These are phyloP conservation scores for Xenotilapia flavipinnis DNA, from an alignment of 2,113 vertebrate genomes.

Conservation along the genomic window DNA sequence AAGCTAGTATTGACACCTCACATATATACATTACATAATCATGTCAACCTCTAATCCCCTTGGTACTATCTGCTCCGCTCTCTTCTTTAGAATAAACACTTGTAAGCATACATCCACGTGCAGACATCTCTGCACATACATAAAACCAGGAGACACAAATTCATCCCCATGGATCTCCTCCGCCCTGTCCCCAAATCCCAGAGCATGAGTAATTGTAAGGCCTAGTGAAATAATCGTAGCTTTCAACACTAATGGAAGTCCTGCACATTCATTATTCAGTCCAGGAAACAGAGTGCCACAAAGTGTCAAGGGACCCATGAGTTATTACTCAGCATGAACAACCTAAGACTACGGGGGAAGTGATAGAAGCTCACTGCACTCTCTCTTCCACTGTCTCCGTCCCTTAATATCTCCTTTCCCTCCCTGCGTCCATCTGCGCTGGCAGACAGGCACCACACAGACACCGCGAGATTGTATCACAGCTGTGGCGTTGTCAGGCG, in stretches of 20 bases:
- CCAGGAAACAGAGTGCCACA: slow-evolving; percentile 59
- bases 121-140: background rate
- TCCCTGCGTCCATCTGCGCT: slow-evolving; percentile 14
- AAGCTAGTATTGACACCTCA: slow-evolving; percentile 14
- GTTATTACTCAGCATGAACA: slow-evolving; percentile 58
- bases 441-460: slow-evolving; percentile 35
- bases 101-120: background rate
- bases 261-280: slow-evolving; percentile 71
- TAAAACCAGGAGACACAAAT: slow-evolving; percentile 2
- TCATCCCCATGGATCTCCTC: slow-evolving; percentile 5
- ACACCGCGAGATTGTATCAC: slow-evolving; percentile 33
- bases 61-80: background rate
- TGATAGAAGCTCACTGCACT: slow-evolving; percentile 32
- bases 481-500: slow-evolving; percentile 57
- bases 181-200: slow-evolving; percentile 18
- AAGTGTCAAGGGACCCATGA: slow-evolving; percentile 54
- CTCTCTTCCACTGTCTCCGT: slow-evolving; percentile 26
- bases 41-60: background rate
- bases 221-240: slow-evolving; percentile 63
- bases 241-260: slow-evolving; percentile 71
- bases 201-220: slow-evolving; percentile 57
- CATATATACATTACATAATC: background rate
- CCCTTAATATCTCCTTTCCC: background rate
- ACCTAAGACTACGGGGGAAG: slow-evolving; percentile 40
- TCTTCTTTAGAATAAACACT: background rate